These are phyloP conservation scores for Pelmatolapia mariae DNA, from an alignment of 2,113 vertebrate genomes.

Conservation along the genomic window DNA sequence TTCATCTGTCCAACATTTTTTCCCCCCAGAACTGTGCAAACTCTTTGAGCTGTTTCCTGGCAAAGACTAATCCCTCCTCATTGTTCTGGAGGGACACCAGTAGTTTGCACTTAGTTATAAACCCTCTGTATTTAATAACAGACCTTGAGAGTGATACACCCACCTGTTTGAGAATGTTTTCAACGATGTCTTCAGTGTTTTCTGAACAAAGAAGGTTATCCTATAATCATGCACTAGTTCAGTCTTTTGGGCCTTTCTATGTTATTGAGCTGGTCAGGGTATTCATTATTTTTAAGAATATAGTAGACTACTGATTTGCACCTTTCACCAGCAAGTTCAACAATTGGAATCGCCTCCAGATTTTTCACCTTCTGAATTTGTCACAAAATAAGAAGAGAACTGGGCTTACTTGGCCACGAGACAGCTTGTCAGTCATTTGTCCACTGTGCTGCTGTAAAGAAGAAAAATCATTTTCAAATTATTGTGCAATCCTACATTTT, in stretches of 20 bases:
- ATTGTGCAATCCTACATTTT: background rate
- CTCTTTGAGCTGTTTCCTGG: background rate
- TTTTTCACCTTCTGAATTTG: background rate
- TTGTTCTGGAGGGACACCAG: background rate
- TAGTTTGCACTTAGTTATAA: background rate
- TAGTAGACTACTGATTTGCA: background rate
- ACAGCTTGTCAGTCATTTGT: background rate
- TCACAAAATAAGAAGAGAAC: background rate
- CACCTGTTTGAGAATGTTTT: background rate
- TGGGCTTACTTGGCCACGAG: background rate
- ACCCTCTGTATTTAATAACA: background rate
- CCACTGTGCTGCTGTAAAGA: background rate
- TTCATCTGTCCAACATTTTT: background rate
- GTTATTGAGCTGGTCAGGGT: background rate
- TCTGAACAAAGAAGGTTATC: background rate
- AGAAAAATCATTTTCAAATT: background rate
- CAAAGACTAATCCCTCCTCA: background rate
- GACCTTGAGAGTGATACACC: background rate
- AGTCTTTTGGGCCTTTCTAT: background rate
- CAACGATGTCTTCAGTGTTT: background rate
- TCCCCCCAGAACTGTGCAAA: background rate
- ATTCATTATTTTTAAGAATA: background rate
- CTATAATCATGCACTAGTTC: background rate
- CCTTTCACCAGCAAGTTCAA: background rate
- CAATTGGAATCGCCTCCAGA: background rate